Evolutionary conservation across 2,113 vertebrate genomes (phyloP).

Genomic region (Indri indri): DNA sequence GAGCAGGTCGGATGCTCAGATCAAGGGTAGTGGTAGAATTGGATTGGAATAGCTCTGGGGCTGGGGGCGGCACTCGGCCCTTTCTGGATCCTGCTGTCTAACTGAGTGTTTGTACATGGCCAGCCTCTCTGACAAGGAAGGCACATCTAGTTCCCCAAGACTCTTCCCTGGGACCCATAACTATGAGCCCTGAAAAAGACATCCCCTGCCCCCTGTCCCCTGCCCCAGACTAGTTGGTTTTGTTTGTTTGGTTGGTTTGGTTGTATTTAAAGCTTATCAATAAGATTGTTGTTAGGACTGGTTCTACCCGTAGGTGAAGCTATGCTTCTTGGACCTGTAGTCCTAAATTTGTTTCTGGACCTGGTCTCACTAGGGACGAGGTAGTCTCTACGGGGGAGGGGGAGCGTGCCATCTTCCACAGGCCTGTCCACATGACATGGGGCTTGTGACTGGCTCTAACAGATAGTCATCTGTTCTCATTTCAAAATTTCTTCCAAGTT

Average conservation of each 20-base stretch:
- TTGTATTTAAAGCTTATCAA: neutral
- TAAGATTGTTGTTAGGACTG: neutral
- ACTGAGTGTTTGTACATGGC: neutral
- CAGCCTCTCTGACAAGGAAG: neutral
- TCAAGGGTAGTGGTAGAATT: neutral
- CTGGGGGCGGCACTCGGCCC: neutral
- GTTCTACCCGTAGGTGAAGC: neutral
- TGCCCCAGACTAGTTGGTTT: neutral
- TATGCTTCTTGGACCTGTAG: neutral
- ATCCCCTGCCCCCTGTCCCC: accelerated
- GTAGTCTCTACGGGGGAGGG: neutral
- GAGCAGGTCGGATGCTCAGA: too few relatives aligned
- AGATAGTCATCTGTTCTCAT: neutral
- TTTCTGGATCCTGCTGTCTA: neutral
- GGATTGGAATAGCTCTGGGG: neutral
- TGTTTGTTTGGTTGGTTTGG: neutral
- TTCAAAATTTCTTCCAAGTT: neutral
- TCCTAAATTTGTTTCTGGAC: neutral
- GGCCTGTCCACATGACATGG: neutral
- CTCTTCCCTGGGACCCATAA: neutral
- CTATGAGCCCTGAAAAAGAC: neutral
- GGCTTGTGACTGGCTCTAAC: neutral
- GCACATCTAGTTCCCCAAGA: neutral
- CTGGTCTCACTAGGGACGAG: neutral
- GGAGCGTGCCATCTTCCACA: neutral